Percentiles rank a stretch among this genome's conserved stretches.
These are phyloP conservation scores for Ivindomyrus marchei DNA, from an alignment of 2,113 vertebrate genomes.

Conservation along the genomic window DNA sequence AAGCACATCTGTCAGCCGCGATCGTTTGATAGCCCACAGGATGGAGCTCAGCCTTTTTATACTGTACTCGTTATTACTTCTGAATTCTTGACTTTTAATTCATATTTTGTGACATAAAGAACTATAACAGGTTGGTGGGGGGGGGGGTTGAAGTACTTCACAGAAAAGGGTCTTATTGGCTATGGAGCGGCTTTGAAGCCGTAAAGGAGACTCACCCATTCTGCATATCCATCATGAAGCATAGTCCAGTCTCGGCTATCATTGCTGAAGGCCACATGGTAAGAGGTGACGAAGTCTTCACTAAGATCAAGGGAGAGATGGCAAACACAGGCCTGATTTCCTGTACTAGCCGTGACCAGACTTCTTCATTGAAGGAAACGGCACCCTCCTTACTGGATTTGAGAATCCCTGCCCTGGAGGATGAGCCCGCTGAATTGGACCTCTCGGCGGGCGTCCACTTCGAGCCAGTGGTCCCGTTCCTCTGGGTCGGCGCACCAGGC, in stretches of 20 bases:
- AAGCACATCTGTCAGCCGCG: background rate
- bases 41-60: background rate
- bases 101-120: background rate
- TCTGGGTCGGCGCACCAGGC: conserved; percentile 86
- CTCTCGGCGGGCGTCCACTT: conserved; percentile 77
- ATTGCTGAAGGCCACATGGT: conserved; percentile 91
- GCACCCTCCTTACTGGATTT: conserved; percentile 64
- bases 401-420: conserved; percentile 83
- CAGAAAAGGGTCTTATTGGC: background rate
- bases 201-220: conserved; percentile 71
- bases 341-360: too few relatives aligned
- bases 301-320: conserved; percentile 46
- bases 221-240: conserved; percentile 84
- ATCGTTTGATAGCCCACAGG: background rate
- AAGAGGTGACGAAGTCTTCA: conserved; percentile 81
- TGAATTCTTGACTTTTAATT: background rate
- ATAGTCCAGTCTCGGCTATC: conserved; percentile 88
- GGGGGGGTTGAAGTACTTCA: background rate
- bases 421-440: conserved; percentile 87
- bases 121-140: background rate
- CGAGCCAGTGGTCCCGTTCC: conserved; percentile 81
- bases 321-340: background rate
- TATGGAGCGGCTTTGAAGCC: background rate
- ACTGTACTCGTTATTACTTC: background rate
- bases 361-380: background rate